Evolutionary conservation across 2,797 vertebrate genomes (phyloP).

Genomic region (Potorous gilbertii): DNA sequence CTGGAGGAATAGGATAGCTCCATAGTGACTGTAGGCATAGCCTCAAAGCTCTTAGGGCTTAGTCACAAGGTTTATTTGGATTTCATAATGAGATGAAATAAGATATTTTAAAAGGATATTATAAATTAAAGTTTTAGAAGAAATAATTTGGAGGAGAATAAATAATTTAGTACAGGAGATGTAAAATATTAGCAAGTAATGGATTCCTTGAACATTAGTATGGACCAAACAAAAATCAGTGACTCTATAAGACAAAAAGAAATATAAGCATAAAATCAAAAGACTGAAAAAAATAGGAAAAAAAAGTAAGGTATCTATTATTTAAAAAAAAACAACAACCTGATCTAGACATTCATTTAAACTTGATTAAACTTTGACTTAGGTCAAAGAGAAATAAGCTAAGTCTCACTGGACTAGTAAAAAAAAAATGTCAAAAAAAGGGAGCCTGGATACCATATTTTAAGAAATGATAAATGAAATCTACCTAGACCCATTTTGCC

Average conservation of each 20-base stretch:
- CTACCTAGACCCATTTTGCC: no score
- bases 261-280: no score
- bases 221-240: no score
- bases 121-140: neutral
- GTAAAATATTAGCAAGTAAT: neutral
- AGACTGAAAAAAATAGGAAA: neutral
- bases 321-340: no score
- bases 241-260: no score
- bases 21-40: neutral
- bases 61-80: neutral
- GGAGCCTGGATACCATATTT: neutral
- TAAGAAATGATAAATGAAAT: constrained; percentile 5
- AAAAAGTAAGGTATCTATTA: neutral
- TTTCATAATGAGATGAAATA: neutral
- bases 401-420: neutral
- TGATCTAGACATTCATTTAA: neutral
- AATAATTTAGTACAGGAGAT: neutral
- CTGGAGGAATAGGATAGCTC: neutral
- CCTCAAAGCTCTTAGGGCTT: neutral
- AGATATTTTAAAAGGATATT: neutral
- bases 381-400: neutral
- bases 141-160: neutral
- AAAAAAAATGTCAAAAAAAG: neutral
- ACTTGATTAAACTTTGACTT: neutral
- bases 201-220: neutral